These are phyloP conservation scores for Tetragonula clypearis DNA, from an alignment of 1,140 invertebrate genomes.

Conservation along the genomic window DNA sequence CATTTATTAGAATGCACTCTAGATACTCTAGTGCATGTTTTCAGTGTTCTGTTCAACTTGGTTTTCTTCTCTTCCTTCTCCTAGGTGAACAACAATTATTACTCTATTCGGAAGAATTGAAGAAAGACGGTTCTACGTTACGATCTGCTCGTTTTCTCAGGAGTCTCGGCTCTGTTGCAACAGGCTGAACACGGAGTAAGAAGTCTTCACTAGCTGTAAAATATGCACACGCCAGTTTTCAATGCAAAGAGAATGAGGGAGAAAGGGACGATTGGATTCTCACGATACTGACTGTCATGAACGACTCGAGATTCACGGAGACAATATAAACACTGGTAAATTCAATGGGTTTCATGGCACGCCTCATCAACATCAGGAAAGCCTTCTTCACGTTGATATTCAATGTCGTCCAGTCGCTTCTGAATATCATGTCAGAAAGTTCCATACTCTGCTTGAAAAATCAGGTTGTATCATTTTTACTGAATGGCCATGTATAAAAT, in stretches of 20 bases:
- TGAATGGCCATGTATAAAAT: neutral
- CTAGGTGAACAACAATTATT: neutral
- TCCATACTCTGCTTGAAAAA: conserved; percentile 28
- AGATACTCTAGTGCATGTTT: neutral
- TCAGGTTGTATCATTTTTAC: neutral
- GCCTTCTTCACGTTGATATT: neutral
- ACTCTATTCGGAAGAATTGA: neutral
- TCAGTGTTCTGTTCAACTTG: neutral
- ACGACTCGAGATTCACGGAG: conserved; percentile 48
- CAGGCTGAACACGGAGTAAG: conserved; percentile 58
- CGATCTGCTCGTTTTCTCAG: neutral
- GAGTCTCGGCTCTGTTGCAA: conserved; percentile 35
- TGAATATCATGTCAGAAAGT: conserved; percentile 28
- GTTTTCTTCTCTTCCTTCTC: neutral
- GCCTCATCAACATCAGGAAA: conserved; percentile 50
- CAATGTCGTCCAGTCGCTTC: conserved; percentile 29
- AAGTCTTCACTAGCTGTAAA: conserved; percentile 57
- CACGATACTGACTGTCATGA: conserved; percentile 21
- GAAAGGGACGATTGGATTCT: neutral
- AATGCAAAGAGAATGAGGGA: neutral
- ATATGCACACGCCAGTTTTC: neutral
- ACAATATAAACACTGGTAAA: conserved; percentile 42
- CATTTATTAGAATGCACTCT: neutral
- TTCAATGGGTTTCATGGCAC: conserved; percentile 44
- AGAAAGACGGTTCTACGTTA: conserved; percentile 1